Percentiles rank a stretch among this genome's conserved stretches.
These are phyloP conservation scores for Tetragnatha versicolor DNA, from an alignment of 1,140 invertebrate species.

Conservation along the genomic window DNA sequence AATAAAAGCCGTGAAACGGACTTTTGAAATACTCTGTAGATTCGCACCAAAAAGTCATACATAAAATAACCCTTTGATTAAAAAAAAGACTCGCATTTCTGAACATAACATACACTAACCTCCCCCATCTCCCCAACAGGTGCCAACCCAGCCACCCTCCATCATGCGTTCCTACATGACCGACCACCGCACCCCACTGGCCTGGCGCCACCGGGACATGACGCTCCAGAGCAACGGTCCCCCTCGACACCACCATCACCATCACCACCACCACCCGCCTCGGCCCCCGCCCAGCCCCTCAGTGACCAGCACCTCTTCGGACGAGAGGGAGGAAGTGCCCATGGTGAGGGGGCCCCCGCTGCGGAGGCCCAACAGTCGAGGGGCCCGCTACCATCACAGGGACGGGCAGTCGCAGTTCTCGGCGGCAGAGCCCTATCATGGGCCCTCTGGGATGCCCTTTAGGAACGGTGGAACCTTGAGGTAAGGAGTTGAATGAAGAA, in stretches of 20 bases:
- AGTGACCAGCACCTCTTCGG: slow-evolving; percentile 45
- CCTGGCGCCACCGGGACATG: slow-evolving; percentile 55
- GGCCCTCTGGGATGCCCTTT: not conserved
- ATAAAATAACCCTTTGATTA: no score
- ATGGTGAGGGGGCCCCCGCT: slow-evolving; percentile 50
- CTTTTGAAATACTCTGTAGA: no score
- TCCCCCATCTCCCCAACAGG: not conserved
- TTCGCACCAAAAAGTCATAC: no score
- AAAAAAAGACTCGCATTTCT: no score
- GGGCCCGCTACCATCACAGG: not conserved
- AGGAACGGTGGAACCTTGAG: slow-evolving; percentile 34
- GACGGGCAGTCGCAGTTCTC: slow-evolving; percentile 40
- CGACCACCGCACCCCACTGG: slow-evolving; percentile 54
- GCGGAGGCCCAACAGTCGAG: slow-evolving; percentile 29
- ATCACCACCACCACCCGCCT: slow-evolving; percentile 39
- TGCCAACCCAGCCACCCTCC: not conserved
- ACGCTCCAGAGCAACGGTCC: slow-evolving; percentile 25
- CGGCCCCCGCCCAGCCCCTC: not conserved
- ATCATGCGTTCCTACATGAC: slow-evolving; percentile 46
- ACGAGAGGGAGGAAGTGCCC: slow-evolving; percentile 58
- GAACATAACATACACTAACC: no score
- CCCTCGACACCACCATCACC: slow-evolving; percentile 2
- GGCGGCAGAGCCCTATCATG: slow-evolving; percentile 7
- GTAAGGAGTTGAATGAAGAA: no score
- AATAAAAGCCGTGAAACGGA: no score